Evolutionary conservation across 2,888 invertebrate genomes (phyloP), one percentile per base, ranked within the genome.

Genomic region (Tinea pellionella): DNA sequence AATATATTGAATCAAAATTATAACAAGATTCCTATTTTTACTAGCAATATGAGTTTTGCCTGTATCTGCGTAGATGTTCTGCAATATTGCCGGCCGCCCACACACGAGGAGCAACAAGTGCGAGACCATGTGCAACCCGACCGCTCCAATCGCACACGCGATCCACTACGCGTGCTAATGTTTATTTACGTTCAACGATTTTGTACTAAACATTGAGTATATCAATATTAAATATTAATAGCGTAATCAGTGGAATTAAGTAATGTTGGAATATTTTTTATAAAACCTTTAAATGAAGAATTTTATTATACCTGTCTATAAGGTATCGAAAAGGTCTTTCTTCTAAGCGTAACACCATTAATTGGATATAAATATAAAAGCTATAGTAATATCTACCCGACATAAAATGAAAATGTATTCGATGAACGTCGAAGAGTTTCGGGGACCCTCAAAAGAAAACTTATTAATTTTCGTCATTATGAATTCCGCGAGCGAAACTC

Each of bases 381-480:
- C 13, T 47, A 47, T 13, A 47, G 47, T 16, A 47, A 37, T 16
- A 15, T 58, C 37, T 37, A 58, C 58, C 32, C 16, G 16, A 53
- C 24, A 53, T 53, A 53, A 53, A 61, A 61, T 56, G 58, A 60
- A 43, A 61, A 64, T 63, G 59, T 63, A 76, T 76, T 72, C 75
- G 67, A 65, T 67, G 69, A 73, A 69, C 68, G 69, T 62, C 69
- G 72, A 73, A 59, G 60, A 73, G 73, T 74, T 76, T 70, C 69
- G 71, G 78, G 78, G 72, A 71, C 84, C 79, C 83, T 83, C 79
- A 78, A 80, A 83, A 80, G 82, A 85, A 85, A 87, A 86, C 87
- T 87, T 87, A 87, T 87, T 87, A 87, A 87, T 86, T 86, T 87
- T 82, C 81, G 80, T 87, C 87, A 87, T 87, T 86, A 87, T 85